Base-by-base conservation (phyloP, 2,113 vertebrate species). In the Apaloderma vittatum region DNA sequence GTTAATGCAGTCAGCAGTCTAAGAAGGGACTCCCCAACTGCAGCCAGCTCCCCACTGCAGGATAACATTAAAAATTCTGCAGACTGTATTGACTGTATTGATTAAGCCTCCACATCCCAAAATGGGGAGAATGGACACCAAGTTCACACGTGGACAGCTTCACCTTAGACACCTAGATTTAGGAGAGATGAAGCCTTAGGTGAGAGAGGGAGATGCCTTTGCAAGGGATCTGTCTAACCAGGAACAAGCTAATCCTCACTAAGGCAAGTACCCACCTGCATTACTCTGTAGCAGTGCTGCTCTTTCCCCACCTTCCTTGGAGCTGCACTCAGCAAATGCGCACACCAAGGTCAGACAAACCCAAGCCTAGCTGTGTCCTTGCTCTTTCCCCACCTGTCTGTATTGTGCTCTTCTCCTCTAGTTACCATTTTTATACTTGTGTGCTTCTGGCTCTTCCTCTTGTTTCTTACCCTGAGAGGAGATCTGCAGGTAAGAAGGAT, bases 261-360 rank as follows among this genome's bases (percentile, higher is more conserved):
- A n/a, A 77, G 26, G 29, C 26, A 62, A 14, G 6, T 30, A 68
- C 48, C 29, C 40, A 30, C 32, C 18, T 4, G 9, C n/a, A 26
- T 17, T 5, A 26, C 22, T 5, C 21, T 65, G n/a, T 6, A 46
- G 43, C 36, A 1, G 0, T 54, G 14, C 18, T 18, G 21, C 43
- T 34, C 2, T 11, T 63, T 32, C 12, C 34, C 30, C 0, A 0
- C 11, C 13, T 51, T 89, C 34, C 34, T 52, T 43, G 36, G 46
- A 68, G n/a, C 49, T 37, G n/a, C 66, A 11, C 23, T 15, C 19
- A 51, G n/a, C 23, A 80, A 80, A 76, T 11, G 15, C 11, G 40
- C n/a, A 67, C 2, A 0, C 24, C 9, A 14, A 55, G 27, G 15
- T 81, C n/a, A 59, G 59, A 24, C 22, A 73, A 65, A 55, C 15